These are phyloP conservation scores for Geophilus truncorum DNA, from an alignment of 2,888 invertebrate species.

Conservation along the genomic window DNA sequence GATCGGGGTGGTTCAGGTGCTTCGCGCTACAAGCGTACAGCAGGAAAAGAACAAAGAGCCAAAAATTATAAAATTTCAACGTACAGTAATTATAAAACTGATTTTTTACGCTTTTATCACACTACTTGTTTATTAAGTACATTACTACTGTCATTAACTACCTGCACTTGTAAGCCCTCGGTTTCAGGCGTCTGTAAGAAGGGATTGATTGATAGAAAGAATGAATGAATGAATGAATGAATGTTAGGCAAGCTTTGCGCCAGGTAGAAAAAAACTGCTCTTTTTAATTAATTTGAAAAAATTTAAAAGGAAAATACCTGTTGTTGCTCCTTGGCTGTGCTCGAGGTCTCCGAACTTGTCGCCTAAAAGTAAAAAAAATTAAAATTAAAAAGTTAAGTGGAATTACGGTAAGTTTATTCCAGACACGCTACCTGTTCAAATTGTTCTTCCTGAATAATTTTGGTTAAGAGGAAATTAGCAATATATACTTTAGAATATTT, in stretches of 20 bases:
- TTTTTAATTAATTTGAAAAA: too few species aligned
- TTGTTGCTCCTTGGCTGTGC: neutral
- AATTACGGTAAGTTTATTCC: neutral
- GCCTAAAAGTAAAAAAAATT: neutral
- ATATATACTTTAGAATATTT: neutral
- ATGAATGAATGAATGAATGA: neutral
- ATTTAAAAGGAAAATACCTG: neutral
- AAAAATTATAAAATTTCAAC: neutral
- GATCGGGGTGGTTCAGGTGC: slow-evolving; percentile 36
- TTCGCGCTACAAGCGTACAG: slow-evolving; percentile 33
- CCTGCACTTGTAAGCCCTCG: neutral
- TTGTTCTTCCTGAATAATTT: neutral
- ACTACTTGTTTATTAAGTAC: too few species aligned
- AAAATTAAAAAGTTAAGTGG: neutral
- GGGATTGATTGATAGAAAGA: neutral
- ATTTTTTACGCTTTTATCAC: neutral
- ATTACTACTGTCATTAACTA: neutral
- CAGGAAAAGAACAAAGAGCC: neutral
- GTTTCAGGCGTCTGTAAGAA: neutral
- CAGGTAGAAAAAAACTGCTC: too few species aligned
- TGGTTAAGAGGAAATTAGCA: neutral
- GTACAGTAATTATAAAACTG: neutral
- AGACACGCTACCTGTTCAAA: neutral
- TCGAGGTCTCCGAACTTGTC: neutral
- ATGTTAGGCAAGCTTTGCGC: neutral